Evolutionary conservation across 2,113 vertebrate species (phyloP).

Genomic region (Microtus pennsylvanicus): DNA sequence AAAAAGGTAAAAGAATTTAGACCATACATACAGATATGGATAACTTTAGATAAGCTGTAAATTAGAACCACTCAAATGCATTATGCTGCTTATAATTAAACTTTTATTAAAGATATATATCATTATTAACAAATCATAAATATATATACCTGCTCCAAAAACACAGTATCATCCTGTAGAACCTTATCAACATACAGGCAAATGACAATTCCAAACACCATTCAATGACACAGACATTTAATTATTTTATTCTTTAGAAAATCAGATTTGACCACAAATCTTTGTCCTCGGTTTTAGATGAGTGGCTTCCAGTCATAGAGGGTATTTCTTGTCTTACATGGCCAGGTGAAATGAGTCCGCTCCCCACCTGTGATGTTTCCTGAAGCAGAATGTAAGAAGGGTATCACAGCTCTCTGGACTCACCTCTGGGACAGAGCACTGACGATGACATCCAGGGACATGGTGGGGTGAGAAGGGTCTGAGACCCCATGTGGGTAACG

Average conservation of each 20-base stretch:
- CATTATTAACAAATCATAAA: constrained; percentile 35
- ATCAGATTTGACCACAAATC: background rate
- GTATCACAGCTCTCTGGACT: background rate
- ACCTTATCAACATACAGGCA: background rate
- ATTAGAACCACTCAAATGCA: background rate
- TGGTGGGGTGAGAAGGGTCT: rapidly evolving
- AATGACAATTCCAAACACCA: background rate
- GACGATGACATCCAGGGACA: rapidly evolving
- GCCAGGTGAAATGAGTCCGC: background rate
- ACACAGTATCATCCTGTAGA: background rate
- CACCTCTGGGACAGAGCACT: background rate
- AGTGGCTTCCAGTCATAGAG: background rate
- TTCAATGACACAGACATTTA: background rate
- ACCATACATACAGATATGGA: rapidly evolving
- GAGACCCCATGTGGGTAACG: rapidly evolving
- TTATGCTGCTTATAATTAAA: background rate
- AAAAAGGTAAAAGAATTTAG: background rate
- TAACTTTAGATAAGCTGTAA: background rate
- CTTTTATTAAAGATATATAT: constrained; percentile 23
- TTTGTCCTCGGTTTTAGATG: background rate
- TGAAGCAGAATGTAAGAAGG: background rate
- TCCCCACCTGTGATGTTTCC: background rate
- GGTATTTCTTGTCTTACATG: background rate
- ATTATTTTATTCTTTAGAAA: background rate
- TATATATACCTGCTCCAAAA: background rate